phyloP scores from a whole-genome alignment of 2,888 invertebrate genomes.

The Pelosia muscerda region DNA sequence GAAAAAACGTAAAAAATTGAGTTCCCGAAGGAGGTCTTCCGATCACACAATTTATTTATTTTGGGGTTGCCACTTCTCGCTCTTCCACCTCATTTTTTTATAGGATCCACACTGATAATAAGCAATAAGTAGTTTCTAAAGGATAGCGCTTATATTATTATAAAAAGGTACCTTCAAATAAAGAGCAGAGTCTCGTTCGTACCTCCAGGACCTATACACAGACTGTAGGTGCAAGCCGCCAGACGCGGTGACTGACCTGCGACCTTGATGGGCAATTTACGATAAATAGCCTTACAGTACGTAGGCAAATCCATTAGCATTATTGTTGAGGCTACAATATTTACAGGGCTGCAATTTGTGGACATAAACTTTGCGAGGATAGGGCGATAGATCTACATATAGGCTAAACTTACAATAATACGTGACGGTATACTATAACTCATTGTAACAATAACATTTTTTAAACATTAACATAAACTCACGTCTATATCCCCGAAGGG shows the following conservation, averaged over 20 bases:
- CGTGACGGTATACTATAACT: neutral
- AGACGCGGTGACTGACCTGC: constrained; percentile 68
- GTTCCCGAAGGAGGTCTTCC: too few relatives aligned
- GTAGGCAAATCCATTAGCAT: constrained; percentile 3
- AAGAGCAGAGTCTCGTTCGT: constrained; percentile 27
- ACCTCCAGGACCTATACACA: constrained; percentile 39
- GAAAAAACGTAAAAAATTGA: too few relatives aligned
- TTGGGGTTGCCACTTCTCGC: too few relatives aligned
- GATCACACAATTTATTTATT: too few relatives aligned
- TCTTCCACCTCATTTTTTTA: too few relatives aligned
- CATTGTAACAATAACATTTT: too few relatives aligned
- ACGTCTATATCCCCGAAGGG: too few relatives aligned
- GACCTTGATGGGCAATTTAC: constrained; percentile 53
- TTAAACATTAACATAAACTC: too few relatives aligned
- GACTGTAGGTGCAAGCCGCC: constrained; percentile 54
- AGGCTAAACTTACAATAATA: neutral
- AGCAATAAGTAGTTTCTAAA: too few relatives aligned
- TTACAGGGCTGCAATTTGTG: neutral
- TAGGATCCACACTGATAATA: too few relatives aligned
- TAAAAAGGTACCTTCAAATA: constrained; percentile 3
- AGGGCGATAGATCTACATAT: neutral
- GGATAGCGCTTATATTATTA: too few relatives aligned
- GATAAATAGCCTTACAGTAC: constrained; percentile 23
- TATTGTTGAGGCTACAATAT: constrained; percentile 9
- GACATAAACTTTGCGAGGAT: neutral